These are phyloP conservation scores for Clytia hemisphaerica DNA, from an alignment of 30 jellyfish, hydroid and myxozoan species.

Conservation along the genomic window DNA sequence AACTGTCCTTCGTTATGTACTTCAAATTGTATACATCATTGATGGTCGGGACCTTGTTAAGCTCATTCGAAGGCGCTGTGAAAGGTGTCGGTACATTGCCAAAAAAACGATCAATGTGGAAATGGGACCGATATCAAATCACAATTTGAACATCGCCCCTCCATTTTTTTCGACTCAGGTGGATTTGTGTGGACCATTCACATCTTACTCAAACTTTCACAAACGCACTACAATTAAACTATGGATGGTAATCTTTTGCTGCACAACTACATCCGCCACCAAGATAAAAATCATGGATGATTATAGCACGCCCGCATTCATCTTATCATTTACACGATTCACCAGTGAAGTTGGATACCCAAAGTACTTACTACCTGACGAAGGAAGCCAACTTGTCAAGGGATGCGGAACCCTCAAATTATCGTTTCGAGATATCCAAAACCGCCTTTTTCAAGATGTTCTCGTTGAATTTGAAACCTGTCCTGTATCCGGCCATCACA, in stretches of 20 bases:
- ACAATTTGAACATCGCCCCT: no score
- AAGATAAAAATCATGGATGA: not conserved
- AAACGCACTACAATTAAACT: conserved; percentile 1
- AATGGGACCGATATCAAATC: not conserved
- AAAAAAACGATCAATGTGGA: not conserved
- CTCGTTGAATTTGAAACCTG: not conserved
- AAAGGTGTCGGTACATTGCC: not conserved
- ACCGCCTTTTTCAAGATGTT: not conserved
- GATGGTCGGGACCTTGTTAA: not conserved
- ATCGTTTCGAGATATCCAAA: not conserved
- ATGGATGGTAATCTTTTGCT: no score
- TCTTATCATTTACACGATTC: no score
- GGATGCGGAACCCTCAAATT: no score
- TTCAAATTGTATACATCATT: not conserved
- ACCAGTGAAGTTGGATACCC: no score
- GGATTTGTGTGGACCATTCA: not conserved
- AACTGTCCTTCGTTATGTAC: not conserved
- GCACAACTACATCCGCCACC: not conserved
- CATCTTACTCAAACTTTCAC: not conserved
- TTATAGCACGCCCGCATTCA: not conserved
- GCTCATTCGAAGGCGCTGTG: no score
- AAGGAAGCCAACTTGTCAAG: no score
- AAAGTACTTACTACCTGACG: not conserved
- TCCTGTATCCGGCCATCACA: not conserved
- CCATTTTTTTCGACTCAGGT: no score